Conservation (phyloP, 2,113 vertebrate genomes). For the Neopipo cinnamomea region DNA sequence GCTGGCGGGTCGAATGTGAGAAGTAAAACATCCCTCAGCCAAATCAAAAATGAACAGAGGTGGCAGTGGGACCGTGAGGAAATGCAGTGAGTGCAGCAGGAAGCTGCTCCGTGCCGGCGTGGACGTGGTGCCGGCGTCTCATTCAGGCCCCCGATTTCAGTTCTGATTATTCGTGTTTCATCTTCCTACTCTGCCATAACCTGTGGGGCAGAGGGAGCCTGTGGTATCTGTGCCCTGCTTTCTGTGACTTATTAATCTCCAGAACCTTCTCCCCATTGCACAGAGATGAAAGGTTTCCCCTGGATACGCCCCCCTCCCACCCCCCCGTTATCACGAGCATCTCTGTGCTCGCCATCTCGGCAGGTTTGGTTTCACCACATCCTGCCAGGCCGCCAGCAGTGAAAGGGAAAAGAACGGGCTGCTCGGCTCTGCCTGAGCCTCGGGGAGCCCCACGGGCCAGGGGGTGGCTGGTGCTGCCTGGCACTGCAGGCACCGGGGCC, state of each 20-base stretch:
- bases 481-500: fast-evolving
- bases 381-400: constrained; percentile 2
- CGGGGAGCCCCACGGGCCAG: fast-evolving
- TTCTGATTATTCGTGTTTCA: constrained; percentile 34
- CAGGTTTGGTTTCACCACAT: constrained; percentile 56
- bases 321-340: neutral
- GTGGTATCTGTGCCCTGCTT: neutral
- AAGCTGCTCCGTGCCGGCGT: fast-evolving
- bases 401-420: constrained; percentile 29
- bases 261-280: neutral
- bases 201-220: neutral
- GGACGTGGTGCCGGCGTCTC: neutral
- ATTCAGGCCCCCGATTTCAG: neutral
- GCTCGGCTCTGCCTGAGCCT: neutral
- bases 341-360: neutral
- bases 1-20: neutral
- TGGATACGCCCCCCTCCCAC: neutral
- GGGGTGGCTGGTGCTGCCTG: neutral
- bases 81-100: neutral
- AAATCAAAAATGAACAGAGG: neutral
- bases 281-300: constrained; percentile 55
- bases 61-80: neutral
- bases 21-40: neutral
- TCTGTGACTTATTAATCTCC: neutral
- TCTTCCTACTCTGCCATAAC: neutral